Evolutionary conservation across 2,888 invertebrate species (phyloP).

Genomic region (Rhimphoctona megacephalus): DNA sequence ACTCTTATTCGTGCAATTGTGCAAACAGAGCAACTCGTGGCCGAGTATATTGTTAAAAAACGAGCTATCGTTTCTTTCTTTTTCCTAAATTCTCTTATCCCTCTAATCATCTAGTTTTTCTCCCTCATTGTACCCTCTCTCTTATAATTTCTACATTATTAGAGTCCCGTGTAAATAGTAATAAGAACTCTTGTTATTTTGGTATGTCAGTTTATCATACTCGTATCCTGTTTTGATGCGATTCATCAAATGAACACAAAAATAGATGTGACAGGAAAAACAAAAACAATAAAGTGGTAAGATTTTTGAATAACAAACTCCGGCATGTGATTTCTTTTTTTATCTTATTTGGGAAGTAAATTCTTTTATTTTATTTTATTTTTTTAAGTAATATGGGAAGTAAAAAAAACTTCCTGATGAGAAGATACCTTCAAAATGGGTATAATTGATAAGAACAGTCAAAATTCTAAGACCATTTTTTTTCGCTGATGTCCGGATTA

Average conservation of each 20-base stretch:
- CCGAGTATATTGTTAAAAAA: conserved; percentile 5
- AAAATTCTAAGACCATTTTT: neutral
- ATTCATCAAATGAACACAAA: neutral
- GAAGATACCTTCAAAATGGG: neutral
- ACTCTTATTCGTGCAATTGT: neutral
- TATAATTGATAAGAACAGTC: neutral
- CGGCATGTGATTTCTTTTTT: neutral
- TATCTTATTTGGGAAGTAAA: neutral
- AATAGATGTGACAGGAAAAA: neutral
- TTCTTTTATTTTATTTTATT: too few species aligned
- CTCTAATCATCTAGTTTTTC: conserved; percentile 20
- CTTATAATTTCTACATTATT: neutral
- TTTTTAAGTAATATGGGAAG: too few species aligned
- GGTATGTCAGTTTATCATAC: too few species aligned
- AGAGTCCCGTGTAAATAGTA: neutral
- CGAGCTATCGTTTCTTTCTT: neutral
- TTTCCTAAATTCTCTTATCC: neutral
- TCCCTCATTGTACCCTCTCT: neutral
- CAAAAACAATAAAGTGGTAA: neutral
- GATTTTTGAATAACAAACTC: neutral
- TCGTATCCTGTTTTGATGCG: neutral
- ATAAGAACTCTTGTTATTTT: too few species aligned
- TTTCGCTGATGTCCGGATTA: too few species aligned
- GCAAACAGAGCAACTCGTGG: neutral
- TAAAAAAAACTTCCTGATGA: neutral